Conservation (phyloP, 1,140 invertebrate species). For the Caenorhabditis remanei region DNA sequence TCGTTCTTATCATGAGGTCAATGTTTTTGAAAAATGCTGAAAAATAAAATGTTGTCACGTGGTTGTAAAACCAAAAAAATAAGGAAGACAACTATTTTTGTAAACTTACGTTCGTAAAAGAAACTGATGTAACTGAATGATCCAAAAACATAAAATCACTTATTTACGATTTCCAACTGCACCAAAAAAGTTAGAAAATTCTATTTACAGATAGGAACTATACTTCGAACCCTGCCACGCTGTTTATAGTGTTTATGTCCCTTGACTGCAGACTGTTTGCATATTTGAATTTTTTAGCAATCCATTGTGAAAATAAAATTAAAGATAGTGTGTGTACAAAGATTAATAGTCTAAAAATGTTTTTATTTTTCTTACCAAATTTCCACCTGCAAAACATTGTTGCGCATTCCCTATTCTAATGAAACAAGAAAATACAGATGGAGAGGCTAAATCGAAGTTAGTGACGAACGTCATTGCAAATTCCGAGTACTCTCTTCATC, state of each 20-base stretch:
- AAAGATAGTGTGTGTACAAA: background rate
- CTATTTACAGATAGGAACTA: too few relatives aligned
- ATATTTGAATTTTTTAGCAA: background rate
- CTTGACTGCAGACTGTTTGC: background rate
- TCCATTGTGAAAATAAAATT: background rate
- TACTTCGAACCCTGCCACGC: too few relatives aligned
- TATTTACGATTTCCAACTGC: too few relatives aligned
- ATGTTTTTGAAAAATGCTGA: slow-evolving; percentile 8
- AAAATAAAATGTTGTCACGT: background rate
- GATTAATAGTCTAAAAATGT: background rate
- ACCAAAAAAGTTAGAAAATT: too few relatives aligned
- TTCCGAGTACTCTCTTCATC: slow-evolving; percentile 16
- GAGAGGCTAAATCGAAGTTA: slow-evolving; percentile 5
- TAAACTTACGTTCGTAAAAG: background rate
- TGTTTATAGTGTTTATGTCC: too few relatives aligned
- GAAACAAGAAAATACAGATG: background rate
- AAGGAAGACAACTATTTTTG: background rate
- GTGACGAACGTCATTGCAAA: slow-evolving; percentile 43
- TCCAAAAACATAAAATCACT: too few relatives aligned
- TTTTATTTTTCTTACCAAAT: background rate
- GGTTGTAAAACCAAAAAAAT: background rate
- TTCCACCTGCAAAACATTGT: background rate
- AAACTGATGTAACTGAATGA: too few relatives aligned
- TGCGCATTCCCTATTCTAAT: background rate
- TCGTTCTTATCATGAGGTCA: background rate